Conservation (phyloP, 2,113 vertebrate species). For the Archilochus colubris region DNA sequence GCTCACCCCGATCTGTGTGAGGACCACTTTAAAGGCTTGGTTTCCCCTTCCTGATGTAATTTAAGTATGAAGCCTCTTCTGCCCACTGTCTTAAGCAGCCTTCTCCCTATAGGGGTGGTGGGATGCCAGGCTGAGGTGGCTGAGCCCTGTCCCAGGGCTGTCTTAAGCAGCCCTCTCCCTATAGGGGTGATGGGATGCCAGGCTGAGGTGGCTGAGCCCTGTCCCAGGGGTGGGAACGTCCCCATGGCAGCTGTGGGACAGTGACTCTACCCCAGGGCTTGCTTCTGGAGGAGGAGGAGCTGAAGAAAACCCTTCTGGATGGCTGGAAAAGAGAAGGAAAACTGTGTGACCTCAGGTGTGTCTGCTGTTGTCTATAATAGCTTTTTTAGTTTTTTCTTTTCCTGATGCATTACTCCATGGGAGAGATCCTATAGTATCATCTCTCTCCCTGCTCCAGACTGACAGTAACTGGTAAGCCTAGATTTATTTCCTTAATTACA, state of each 20-base stretch:
- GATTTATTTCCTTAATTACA: constrained; percentile 64
- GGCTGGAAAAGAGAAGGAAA: not conserved
- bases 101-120: fast-evolving
- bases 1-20: not conserved
- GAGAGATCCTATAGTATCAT: not conserved
- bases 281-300: not conserved
- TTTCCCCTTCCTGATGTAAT: not conserved
- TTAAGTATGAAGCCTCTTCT: not conserved
- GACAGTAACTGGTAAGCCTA: constrained; percentile 23
- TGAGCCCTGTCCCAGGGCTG: too few species aligned
- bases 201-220: not conserved
- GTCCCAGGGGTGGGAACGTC: too few species aligned
- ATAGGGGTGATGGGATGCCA: fast-evolving
- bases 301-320: not conserved
- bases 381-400: not conserved
- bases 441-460: constrained; percentile 3
- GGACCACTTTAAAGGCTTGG: not conserved
- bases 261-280: not conserved
- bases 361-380: not conserved
- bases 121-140: not conserved
- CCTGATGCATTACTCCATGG: not conserved
- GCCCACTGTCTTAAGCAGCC: not conserved
- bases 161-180: not conserved
- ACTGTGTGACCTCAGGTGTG: fast-evolving
- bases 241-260: not conserved